These are phyloP conservation scores for Catalaphyllia jardinei DNA, from an alignment of 64 coral and sea anemone species.

Conservation along the genomic window DNA sequence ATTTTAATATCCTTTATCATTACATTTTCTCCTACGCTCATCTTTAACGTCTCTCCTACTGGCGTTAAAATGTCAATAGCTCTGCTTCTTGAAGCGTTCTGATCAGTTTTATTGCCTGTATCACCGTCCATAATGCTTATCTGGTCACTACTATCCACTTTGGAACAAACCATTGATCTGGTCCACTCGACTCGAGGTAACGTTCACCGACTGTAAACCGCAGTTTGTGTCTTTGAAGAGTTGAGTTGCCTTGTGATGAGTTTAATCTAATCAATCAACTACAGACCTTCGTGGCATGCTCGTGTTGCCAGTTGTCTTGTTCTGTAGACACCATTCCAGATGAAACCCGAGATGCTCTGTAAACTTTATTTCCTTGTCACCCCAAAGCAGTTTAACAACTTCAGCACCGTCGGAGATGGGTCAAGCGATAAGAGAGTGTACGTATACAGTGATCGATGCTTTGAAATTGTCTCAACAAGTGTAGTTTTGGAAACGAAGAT, in stretches of 20 bases:
- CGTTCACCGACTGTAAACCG: not conserved
- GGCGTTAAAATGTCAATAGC: conserved; percentile 32
- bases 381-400: not conserved
- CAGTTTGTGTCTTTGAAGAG: not conserved
- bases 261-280: not conserved
- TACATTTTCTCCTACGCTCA: not conserved
- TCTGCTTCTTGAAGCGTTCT: not conserved
- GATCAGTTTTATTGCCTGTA: not conserved
- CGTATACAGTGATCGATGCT: no score
- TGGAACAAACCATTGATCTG: conserved; percentile 40
- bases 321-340: not conserved
- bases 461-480: no score
- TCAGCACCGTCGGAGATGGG: not conserved
- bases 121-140: conserved; percentile 5
- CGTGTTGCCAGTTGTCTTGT: not conserved
- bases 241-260: not conserved
- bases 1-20: conserved; percentile 11
- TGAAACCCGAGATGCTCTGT: not conserved
- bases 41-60: conserved; percentile 13
- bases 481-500: no score
- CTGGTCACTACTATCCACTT: conserved; percentile 4
- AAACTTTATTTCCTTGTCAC: not conserved
- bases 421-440: not conserved
- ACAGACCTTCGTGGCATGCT: not conserved
- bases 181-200: not conserved